Evolutionary conservation across 2,888 invertebrate genomes (phyloP).

Genomic region (Drosophila yooni): DNA sequence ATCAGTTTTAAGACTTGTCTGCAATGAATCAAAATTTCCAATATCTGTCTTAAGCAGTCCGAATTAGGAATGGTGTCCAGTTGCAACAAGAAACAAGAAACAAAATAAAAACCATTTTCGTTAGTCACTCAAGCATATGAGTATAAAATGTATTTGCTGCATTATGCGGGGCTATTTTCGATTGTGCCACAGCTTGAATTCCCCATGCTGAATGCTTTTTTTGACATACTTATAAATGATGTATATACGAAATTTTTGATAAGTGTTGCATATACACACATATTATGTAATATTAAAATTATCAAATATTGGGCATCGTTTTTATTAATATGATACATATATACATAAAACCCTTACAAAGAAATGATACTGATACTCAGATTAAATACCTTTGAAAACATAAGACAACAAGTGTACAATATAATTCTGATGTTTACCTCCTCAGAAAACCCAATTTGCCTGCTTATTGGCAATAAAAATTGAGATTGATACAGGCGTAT

Average conservation of each 20-base stretch:
- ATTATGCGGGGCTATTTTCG: not conserved
- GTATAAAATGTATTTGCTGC: not conserved
- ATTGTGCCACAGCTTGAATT: not conserved
- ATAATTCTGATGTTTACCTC: not conserved
- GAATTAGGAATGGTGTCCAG: not conserved
- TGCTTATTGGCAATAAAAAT: not conserved
- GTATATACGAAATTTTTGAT: not conserved
- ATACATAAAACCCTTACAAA: not conserved
- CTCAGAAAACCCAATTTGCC: not conserved
- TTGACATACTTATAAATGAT: not conserved
- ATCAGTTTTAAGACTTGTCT: not conserved
- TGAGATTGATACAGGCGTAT: not conserved
- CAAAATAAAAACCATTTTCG: not conserved
- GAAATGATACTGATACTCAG: not conserved
- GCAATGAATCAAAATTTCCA: not conserved
- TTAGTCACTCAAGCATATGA: not conserved
- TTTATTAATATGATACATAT: not conserved
- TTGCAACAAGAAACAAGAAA: not conserved
- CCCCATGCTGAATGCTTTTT: not conserved
- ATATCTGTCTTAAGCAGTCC: not conserved
- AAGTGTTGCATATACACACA: not conserved
- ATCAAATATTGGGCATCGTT: not conserved
- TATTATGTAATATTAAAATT: not conserved
- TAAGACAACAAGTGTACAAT: not conserved
- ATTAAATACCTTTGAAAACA: not conserved